phyloP scores from a whole-genome alignment of 2,888 invertebrate genomes.

The Idaea straminata region DNA sequence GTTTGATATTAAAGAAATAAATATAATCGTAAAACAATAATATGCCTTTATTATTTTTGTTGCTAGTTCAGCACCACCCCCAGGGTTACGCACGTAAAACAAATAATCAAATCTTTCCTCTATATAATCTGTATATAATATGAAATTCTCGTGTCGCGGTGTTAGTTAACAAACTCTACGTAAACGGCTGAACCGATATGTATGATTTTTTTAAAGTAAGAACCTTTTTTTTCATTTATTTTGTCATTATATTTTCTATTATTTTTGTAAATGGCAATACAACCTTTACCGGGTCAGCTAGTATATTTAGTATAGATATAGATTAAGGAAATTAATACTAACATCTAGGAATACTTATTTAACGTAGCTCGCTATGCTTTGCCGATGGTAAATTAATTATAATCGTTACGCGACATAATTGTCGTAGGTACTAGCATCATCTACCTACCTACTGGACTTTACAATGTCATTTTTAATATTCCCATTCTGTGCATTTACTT shows the following conservation, averaged over 20 bases:
- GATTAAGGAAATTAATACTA: background rate
- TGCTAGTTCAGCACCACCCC: conserved; percentile 43
- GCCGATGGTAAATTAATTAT: conserved; percentile 16
- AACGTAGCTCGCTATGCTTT: conserved; percentile 35
- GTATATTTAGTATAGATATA: too few species aligned
- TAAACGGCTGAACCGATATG: too few species aligned
- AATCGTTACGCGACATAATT: conserved; percentile 12
- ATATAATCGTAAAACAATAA: conserved; percentile 25
- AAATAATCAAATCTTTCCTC: too few species aligned
- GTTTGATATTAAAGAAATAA: background rate
- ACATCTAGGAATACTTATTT: conserved; percentile 11
- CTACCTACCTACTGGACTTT: background rate
- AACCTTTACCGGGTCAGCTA: too few species aligned
- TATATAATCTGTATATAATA: too few species aligned
- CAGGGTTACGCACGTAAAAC: conserved; percentile 46
- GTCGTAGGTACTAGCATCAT: conserved; percentile 15
- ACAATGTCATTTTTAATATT: conserved; percentile 17
- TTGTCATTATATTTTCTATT: too few species aligned
- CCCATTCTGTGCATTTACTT: conserved; percentile 12
- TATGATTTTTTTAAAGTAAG: too few species aligned
- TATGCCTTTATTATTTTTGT: conserved; percentile 26
- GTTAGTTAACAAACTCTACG: too few species aligned
- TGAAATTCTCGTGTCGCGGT: too few species aligned
- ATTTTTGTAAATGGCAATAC: too few species aligned
- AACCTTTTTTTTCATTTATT: too few species aligned